Base-by-base conservation (phyloP, 2,797 vertebrate species). In the Gallinago solitaria region DNA sequence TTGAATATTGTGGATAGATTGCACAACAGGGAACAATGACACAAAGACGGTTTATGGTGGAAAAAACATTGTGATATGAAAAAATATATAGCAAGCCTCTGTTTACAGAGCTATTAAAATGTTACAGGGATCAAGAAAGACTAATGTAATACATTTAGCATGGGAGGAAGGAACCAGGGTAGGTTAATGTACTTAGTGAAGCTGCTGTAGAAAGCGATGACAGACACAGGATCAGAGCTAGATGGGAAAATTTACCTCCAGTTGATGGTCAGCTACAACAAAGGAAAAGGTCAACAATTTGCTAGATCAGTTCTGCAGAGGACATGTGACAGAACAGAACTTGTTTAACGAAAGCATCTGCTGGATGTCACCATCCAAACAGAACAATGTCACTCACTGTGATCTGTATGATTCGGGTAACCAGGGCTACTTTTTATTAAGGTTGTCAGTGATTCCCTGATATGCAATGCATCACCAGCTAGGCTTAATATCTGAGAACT, bases 151-250 rank as follows among this genome's bases (percentile, higher is more conserved):
- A 59, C 32, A 21, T 63, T 84, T 93, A 81, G 53, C 59, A 57
- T 11, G 25, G 77, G 83, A 91, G 88, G 87, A 97, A 95, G 81
- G 56, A 33, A 68, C 39, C 45, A 89, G 60, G n/a, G 75, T 86
- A 95, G 71, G 83, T 82, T 92, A 95, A 88, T 93, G 89, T 70
- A 69, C 84, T 95, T 93, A 86, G 85, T 48, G 91, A 93, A 94
- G 60, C 85, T 93, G 83, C 73, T 95, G 47, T 28, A 69, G 50
- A 76, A 86, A 95, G 56, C 51, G 87, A 51, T 84, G 75, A 92
- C 47, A 80, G 48, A 54, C 32, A 50, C 17, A 83, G 75, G 73
- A 57, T 51, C 33, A n/a, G 85, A 76, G 54, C 65, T 87, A 70
- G 60, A 77, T 57, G 19, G 56, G 70, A 70, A 94, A 91, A 94